Evolutionary conservation across 2,888 invertebrate genomes (phyloP).

Genomic region (Dryocosmus kuriphilus): DNA sequence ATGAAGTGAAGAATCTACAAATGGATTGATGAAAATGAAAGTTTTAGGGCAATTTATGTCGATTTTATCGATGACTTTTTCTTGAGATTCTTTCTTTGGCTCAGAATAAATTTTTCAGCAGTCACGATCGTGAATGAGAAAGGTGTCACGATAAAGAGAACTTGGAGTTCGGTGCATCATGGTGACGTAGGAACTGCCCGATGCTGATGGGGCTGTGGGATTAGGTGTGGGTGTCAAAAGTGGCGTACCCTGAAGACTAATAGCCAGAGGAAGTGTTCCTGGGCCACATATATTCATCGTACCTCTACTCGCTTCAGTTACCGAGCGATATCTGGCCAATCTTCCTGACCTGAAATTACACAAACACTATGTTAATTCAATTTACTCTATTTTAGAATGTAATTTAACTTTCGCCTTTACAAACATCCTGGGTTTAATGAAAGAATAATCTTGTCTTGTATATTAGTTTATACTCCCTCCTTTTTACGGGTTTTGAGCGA

Average conservation of each 20-base stretch:
- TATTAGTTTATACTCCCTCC: no score
- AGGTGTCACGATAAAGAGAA: slow-evolving; percentile 66
- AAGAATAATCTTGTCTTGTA: no score
- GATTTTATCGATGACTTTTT: slow-evolving; percentile 13
- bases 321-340: slow-evolving; percentile 85
- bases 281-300: slow-evolving; percentile 86
- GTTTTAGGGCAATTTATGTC: not conserved
- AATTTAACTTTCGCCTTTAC: not conserved
- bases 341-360: slow-evolving; percentile 82
- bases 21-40: slow-evolving; percentile 17
- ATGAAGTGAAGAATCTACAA: slow-evolving; percentile 31
- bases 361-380: slow-evolving; percentile 43
- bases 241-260: slow-evolving; percentile 85
- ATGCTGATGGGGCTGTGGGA: slow-evolving; percentile 61
- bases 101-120: slow-evolving; percentile 31
- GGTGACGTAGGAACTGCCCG: slow-evolving; percentile 72
- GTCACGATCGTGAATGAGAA: slow-evolving; percentile 63
- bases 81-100: not conserved
- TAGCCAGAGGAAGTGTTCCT: slow-evolving; percentile 86
- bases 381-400: not conserved
- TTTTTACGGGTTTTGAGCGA: no score
- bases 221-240: slow-evolving; percentile 68
- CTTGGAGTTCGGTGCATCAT: slow-evolving; percentile 67
- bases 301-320: slow-evolving; percentile 83
- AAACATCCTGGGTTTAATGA: not conserved